Conservation (phyloP, 2,113 vertebrate species). For the Phrynosoma blainvillii region DNA sequence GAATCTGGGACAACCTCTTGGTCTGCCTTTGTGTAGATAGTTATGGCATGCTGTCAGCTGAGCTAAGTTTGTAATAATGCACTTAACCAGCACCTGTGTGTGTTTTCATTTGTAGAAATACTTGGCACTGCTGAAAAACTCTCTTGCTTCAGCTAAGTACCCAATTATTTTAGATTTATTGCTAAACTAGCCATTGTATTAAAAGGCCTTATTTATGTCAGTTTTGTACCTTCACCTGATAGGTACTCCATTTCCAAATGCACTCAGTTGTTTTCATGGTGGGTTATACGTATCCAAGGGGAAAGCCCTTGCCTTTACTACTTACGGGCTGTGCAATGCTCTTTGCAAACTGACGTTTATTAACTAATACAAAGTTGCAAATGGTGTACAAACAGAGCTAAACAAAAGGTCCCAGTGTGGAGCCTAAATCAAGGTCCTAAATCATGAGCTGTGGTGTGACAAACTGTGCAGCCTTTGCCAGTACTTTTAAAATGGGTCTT, state of each 20-base stretch:
- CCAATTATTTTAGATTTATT: constrained; percentile 32
- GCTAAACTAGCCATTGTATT: constrained; percentile 34
- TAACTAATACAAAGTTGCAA: constrained; percentile 64
- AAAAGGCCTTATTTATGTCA: constrained; percentile 39
- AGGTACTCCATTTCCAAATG: constrained; percentile 30
- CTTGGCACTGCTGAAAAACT: constrained; percentile 28
- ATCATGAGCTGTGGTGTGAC: constrained; percentile 82
- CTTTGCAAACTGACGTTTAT: constrained; percentile 27
- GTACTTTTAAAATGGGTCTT: constrained; percentile 76
- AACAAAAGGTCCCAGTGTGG: constrained; percentile 79
- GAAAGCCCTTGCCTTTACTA: constrained; percentile 33
- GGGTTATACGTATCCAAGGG: constrained; percentile 22
- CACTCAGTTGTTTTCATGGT: constrained; percentile 26
- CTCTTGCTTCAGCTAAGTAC: constrained; percentile 32
- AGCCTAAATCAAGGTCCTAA: constrained; percentile 81
- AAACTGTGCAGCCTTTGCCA: constrained; percentile 74
- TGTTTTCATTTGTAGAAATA: constrained; percentile 32
- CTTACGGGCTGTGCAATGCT: constrained; percentile 31
- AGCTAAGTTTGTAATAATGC: neutral
- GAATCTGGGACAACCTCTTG: neutral
- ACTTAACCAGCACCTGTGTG: neutral
- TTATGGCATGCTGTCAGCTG: neutral
- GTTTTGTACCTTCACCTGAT: neutral
- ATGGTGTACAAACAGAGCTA: constrained; percentile 70
- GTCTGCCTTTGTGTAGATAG: neutral